These are phyloP conservation scores for Ictalurus punctatus DNA, from an alignment of 2,113 vertebrate genomes.

Conservation along the genomic window DNA sequence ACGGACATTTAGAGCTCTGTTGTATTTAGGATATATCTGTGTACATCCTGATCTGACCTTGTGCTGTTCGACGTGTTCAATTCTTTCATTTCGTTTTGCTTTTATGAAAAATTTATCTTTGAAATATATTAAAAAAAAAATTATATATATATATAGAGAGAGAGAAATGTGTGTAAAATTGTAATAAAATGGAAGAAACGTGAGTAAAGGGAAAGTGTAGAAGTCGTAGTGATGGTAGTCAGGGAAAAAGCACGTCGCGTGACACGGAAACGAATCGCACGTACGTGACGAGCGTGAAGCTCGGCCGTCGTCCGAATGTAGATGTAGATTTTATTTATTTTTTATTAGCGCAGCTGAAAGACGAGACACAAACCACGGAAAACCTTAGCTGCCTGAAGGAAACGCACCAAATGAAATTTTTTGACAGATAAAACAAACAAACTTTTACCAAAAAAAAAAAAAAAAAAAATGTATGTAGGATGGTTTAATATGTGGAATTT, in stretches of 20 bases:
- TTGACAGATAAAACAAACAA: constrained; percentile 48
- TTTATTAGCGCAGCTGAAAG: constrained; percentile 19
- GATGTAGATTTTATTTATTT: constrained; percentile 11
- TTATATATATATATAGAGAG: constrained; percentile 13
- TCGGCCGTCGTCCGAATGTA: background rate
- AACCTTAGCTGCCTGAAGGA: constrained; percentile 51
- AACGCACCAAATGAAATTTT: constrained; percentile 49
- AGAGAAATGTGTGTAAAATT: constrained; percentile 51
- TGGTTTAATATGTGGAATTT: constrained; percentile 62
- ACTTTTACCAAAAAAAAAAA: constrained; percentile 37
- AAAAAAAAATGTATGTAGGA: constrained; percentile 23
- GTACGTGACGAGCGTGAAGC: background rate
- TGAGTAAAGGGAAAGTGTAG: background rate
- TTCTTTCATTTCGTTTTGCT: constrained; percentile 49
- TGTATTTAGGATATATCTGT: constrained; percentile 64
- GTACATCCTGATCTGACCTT: constrained; percentile 60
- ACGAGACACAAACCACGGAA: constrained; percentile 13
- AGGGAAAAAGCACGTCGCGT: background rate
- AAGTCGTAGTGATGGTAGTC: background rate
- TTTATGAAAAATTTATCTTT: background rate
- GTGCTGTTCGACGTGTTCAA: constrained; percentile 56
- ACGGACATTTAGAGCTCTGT: constrained; percentile 65
- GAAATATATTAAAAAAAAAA: background rate
- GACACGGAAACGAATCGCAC: background rate
- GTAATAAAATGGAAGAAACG: constrained; percentile 31